Evolutionary conservation across 2,797 vertebrate genomes (phyloP).

Genomic region (Pachyuromys duprasi): DNA sequence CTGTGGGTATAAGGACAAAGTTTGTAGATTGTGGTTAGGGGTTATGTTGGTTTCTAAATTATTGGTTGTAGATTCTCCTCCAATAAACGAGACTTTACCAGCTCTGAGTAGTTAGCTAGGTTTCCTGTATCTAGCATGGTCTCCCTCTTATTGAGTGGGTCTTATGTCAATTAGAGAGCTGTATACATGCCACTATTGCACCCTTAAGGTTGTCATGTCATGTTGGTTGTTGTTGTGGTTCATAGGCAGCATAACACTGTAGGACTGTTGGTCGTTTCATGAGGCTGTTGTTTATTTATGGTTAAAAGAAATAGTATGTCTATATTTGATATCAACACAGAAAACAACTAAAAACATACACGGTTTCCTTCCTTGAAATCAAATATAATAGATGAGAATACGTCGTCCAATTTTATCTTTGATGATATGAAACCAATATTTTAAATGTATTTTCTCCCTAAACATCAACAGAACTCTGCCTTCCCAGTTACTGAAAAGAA

Average conservation of each 20-base stretch:
- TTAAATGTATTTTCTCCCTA: constrained; percentile 46
- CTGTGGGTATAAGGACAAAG: background rate
- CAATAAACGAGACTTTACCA: background rate
- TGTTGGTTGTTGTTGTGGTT: background rate
- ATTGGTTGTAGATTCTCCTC: background rate
- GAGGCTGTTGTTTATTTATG: background rate
- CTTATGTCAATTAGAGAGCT: background rate
- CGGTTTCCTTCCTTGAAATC: constrained; percentile 26
- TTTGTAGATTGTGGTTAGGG: background rate
- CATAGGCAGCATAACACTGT: background rate
- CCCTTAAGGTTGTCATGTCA: background rate
- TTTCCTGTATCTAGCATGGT: background rate
- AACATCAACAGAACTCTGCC: constrained; percentile 38
- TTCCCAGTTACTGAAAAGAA: background rate
- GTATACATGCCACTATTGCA: background rate
- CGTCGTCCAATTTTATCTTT: constrained; percentile 21
- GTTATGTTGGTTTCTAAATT: background rate
- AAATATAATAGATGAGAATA: constrained; percentile 1
- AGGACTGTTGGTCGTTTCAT: background rate
- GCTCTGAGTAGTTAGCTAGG: background rate
- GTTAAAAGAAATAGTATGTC: constrained; percentile 30
- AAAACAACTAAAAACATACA: constrained; percentile 13
- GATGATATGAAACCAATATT: constrained; percentile 45
- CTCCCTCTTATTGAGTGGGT: background rate
- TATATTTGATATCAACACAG: background rate